Percentiles rank a stretch among this genome's conserved stretches.
phyloP scores from a whole-genome alignment of 1,140 invertebrate genomes.

The Drosophila azteca region DNA sequence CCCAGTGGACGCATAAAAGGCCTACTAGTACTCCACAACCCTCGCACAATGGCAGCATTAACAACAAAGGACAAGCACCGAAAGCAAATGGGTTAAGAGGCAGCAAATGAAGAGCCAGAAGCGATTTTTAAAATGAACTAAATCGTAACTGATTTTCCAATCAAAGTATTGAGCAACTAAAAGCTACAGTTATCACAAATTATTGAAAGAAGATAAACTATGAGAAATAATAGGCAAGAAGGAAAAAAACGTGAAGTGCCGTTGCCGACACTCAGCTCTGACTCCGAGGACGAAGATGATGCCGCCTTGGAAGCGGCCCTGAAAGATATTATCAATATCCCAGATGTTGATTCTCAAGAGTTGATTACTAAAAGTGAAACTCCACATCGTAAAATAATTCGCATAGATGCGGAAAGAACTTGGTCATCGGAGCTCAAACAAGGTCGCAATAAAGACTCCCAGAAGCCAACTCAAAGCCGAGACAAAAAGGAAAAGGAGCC shows the following conservation, averaged over 20 bases:
- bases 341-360: slow-evolving; percentile 35
- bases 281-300: slow-evolving; percentile 35
- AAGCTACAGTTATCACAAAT: neutral
- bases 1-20: slow-evolving; percentile 63
- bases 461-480: too few species aligned
- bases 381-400: neutral
- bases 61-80: slow-evolving; percentile 11
- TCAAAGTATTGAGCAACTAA: slow-evolving; percentile 42
- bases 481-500: too few species aligned
- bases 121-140: slow-evolving; percentile 7
- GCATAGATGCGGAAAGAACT: neutral
- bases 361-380: neutral
- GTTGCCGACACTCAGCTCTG: neutral
- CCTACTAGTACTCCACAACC: slow-evolving; percentile 1
- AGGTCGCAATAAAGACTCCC: too few species aligned
- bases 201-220: neutral
- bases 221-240: slow-evolving; percentile 2
- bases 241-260: neutral
- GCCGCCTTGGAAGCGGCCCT: slow-evolving; percentile 46
- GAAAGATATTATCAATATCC: slow-evolving; percentile 43
- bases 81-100: slow-evolving; percentile 59
- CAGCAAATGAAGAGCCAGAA: neutral
- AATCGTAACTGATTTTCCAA: slow-evolving; percentile 57
- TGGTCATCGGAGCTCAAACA: too few species aligned
- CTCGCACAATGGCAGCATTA: slow-evolving; percentile 37